Conservation (phyloP, 1,140 invertebrate species). For the Lasioglossum baleicum region DNA sequence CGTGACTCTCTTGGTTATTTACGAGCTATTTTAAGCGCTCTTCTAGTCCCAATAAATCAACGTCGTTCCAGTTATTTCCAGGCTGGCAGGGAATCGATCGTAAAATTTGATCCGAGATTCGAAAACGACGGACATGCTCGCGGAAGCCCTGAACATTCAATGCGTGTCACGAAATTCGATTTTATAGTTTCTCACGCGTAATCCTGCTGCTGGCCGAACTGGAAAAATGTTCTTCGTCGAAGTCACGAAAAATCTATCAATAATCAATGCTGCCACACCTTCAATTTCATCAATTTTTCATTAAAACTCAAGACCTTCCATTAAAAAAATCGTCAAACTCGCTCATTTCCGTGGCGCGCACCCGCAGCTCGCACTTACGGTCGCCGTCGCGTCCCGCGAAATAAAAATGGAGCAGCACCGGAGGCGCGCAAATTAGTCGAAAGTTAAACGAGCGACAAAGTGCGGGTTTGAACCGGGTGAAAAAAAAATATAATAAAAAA, state of each 20-base stretch:
- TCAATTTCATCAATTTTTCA: too few relatives aligned
- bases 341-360: too few relatives aligned
- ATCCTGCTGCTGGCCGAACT: neutral
- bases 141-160: conserved; percentile 13
- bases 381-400: too few relatives aligned
- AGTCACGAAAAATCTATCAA: neutral
- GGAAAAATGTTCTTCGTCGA: neutral
- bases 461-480: too few relatives aligned
- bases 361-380: too few relatives aligned
- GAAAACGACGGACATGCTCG: conserved; percentile 22
- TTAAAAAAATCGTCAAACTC: too few relatives aligned
- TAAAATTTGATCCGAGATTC: conserved; percentile 61
- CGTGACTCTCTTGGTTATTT: conserved; percentile 48
- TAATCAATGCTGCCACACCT: neutral
- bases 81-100: conserved; percentile 60
- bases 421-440: neutral
- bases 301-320: too few relatives aligned
- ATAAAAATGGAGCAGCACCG: neutral
- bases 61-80: conserved; percentile 41
- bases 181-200: conserved; percentile 2
- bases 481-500: neutral
- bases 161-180: conserved; percentile 32
- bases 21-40: conserved; percentile 44
- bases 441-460: neutral
- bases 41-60: conserved; percentile 54